Conservation (phyloP, 2,888 invertebrate genomes). For the Zhuqinia jingwanae region DNA sequence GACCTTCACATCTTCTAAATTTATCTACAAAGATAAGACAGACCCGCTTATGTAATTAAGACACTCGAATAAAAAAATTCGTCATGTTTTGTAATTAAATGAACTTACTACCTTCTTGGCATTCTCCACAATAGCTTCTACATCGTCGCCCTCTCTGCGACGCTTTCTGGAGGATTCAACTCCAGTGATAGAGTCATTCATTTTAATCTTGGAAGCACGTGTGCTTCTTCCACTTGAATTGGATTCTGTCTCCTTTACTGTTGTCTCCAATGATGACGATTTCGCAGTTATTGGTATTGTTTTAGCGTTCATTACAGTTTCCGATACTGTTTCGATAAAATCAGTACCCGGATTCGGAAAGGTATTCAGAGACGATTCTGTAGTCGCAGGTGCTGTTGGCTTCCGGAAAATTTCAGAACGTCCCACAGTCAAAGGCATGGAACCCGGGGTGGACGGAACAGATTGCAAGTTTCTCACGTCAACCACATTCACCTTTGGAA, state of each 20-base stretch:
- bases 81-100: background rate
- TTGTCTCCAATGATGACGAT: background rate
- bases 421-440: background rate
- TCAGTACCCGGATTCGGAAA: constrained; percentile 34
- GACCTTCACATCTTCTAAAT: constrained; percentile 1
- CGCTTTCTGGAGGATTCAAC: constrained; percentile 39
- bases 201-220: background rate
- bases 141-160: constrained; percentile 30
- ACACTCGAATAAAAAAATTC: background rate
- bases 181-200: background rate
- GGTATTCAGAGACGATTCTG: background rate
- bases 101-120: constrained; percentile 41
- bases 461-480: constrained; percentile 55
- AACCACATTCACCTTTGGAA: constrained; percentile 45
- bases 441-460: background rate
- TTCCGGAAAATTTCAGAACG: background rate
- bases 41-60: background rate
- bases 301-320: constrained; percentile 52
- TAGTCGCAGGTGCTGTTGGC: background rate
- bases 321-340: constrained; percentile 36
- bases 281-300: constrained; percentile 9
- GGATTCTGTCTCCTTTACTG: background rate
- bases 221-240: background rate
- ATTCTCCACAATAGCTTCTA: constrained; percentile 7
- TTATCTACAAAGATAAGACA: constrained; percentile 41